A percentile compares a stretch with the other conserved stretches of the same genome.
Conservation (phyloP, 2,113 vertebrate species). For the Proteles cristata region DNA sequence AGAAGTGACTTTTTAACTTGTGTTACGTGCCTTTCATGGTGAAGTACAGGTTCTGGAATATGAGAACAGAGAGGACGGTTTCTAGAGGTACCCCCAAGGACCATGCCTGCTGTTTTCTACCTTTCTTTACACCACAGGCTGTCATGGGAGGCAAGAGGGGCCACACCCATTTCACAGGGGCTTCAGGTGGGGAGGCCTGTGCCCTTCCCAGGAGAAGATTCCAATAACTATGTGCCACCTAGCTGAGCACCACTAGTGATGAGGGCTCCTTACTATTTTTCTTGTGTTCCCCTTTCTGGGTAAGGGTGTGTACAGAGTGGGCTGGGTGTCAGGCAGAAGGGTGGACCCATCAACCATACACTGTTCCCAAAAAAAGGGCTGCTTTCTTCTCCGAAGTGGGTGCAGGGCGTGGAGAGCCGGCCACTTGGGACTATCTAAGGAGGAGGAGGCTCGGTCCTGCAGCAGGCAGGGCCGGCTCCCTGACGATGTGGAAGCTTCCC, state of each 20-base stretch:
- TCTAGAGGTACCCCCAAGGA: not conserved
- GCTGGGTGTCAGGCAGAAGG: not conserved
- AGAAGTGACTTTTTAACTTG: not conserved
- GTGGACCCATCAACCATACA: not conserved
- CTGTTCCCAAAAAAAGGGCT: not conserved
- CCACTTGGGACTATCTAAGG: not conserved
- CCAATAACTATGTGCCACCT: not conserved
- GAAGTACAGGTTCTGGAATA: not conserved
- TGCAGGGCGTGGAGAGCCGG: not conserved
- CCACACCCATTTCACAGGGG: not conserved
- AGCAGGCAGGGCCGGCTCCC: not conserved
- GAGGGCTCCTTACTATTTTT: not conserved
- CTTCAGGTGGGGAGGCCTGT: not conserved
- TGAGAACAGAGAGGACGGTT: not conserved
- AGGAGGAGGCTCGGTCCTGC: not conserved
- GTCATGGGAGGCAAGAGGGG: not conserved
- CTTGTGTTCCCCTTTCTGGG: not conserved
- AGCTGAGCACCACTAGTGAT: not conserved
- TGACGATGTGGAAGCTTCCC: not conserved
- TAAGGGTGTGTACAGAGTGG: not conserved
- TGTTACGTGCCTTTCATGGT: not conserved
- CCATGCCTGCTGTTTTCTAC: not conserved
- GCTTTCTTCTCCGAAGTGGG: not conserved
- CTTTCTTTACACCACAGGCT: not conserved
- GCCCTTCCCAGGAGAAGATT: not conserved